Percentiles rank a stretch among this genome's conserved stretches.
phyloP scores from a whole-genome alignment of 2,797 vertebrate species.

The Avahi laniger region DNA sequence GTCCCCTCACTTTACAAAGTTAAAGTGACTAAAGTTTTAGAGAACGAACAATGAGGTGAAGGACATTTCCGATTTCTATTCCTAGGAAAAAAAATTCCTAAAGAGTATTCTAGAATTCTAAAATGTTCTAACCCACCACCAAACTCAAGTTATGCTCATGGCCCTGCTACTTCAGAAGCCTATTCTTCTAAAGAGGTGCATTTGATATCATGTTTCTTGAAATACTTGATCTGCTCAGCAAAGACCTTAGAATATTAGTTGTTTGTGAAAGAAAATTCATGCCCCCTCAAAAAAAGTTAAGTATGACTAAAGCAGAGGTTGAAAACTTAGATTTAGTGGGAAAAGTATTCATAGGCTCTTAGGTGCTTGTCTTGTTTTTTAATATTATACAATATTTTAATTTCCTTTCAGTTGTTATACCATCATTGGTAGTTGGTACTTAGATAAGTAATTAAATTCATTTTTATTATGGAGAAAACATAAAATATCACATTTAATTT shows the following conservation, averaged over 20 bases:
- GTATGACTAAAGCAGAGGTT: neutral
- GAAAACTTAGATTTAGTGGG: neutral
- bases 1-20: neutral
- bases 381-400: neutral
- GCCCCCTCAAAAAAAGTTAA: neutral
- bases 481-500: neutral
- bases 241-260: conserved; percentile 32
- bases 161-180: neutral
- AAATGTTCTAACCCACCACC: neutral
- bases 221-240: neutral
- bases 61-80: neutral
- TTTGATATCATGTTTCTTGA: neutral
- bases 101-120: neutral
- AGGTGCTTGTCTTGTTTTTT: neutral
- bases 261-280: conserved; percentile 30
- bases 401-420: neutral
- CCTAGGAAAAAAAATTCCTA: neutral
- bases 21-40: neutral
- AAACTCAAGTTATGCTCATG: neutral
- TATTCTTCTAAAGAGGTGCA: neutral
- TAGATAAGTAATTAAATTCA: neutral
- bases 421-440: neutral
- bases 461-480: neutral
- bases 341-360: neutral
- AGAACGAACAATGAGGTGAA: neutral